These are phyloP conservation scores for Microcebus lehilahytsara DNA, from an alignment of 2,113 vertebrate species.

Conservation along the genomic window DNA sequence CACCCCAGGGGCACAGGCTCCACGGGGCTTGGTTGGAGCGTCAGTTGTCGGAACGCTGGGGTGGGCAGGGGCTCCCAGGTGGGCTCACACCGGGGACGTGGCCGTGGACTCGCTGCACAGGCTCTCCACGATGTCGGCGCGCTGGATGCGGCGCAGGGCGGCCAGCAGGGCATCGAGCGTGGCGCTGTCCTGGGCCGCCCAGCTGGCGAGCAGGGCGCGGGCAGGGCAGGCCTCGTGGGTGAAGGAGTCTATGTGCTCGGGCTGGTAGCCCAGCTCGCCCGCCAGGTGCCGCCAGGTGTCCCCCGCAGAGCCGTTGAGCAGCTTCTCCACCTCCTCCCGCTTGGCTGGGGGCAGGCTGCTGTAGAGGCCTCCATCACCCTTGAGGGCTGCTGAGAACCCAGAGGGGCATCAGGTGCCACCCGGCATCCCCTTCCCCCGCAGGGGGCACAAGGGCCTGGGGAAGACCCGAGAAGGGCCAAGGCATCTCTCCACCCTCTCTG, in stretches of 20 bases:
- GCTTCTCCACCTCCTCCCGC: slow-evolving; percentile 94
- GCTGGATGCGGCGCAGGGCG: slow-evolving; percentile 92
- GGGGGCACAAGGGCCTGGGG: accelerated
- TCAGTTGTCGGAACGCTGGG: slow-evolving; percentile 45
- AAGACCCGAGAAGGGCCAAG: neutral
- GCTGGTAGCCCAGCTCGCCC: slow-evolving; percentile 93
- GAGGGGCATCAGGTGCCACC: neutral
- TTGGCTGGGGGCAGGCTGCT: slow-evolving; percentile 89
- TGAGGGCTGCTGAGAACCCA: slow-evolving; percentile 82
- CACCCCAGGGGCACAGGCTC: neutral
- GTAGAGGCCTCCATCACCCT: slow-evolving; percentile 88
- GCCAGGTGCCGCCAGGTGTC: slow-evolving; percentile 95
- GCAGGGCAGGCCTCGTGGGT: slow-evolving; percentile 89
- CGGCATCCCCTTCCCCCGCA: neutral
- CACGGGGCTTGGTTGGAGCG: slow-evolving; percentile 28
- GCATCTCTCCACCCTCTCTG: neutral
- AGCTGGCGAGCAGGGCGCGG: slow-evolving; percentile 91
- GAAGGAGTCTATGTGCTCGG: slow-evolving; percentile 93
- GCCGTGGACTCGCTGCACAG: slow-evolving; percentile 91
- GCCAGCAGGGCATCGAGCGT: slow-evolving; percentile 90
- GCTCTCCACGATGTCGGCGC: slow-evolving; percentile 94
- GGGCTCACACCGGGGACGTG: slow-evolving; percentile 93
- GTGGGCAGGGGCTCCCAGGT: slow-evolving; percentile 43
- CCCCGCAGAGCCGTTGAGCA: slow-evolving; percentile 88
- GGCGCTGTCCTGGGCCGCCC: slow-evolving; percentile 93